Percentiles rank a stretch among this genome's conserved stretches.
phyloP scores from a whole-genome alignment of 2,113 vertebrate species.

The Eretmochelys imbricata region DNA sequence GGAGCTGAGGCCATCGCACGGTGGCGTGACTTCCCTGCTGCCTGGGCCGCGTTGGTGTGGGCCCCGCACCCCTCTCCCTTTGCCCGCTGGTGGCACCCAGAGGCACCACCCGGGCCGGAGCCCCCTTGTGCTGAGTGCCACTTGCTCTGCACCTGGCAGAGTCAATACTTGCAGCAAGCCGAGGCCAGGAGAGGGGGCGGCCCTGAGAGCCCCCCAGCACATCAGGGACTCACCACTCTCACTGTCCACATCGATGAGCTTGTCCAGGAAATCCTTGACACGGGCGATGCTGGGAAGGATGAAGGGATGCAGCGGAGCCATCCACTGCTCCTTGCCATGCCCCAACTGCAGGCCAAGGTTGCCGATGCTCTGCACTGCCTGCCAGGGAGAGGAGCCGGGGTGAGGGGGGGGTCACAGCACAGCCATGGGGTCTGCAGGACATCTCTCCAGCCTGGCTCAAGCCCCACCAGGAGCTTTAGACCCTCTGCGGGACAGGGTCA shows the following conservation, averaged over 20 bases:
- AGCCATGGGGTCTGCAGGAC: not conserved
- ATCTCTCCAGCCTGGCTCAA: too few species aligned
- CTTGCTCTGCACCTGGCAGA: rapidly evolving
- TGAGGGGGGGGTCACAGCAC: not conserved
- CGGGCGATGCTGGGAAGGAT: slow-evolving; percentile 86
- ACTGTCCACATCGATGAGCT: slow-evolving; percentile 84
- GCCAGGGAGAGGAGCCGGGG: not conserved
- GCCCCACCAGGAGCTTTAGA: not conserved
- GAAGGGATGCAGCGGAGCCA: slow-evolving; percentile 88
- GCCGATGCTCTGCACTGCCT: slow-evolving; percentile 92
- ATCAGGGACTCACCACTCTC: slow-evolving; percentile 79
- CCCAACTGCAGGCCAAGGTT: slow-evolving; percentile 93
- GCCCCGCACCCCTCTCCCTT: too few species aligned
- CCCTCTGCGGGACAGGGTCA: not conserved
- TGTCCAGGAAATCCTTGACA: slow-evolving; percentile 88
- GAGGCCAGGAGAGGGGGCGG: not conserved
- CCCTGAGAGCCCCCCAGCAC: not conserved
- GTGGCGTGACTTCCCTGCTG: too few species aligned
- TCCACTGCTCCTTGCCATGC: slow-evolving; percentile 93
- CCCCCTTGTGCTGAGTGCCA: too few species aligned
- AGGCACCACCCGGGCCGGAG: too few species aligned
- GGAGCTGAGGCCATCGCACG: too few species aligned
- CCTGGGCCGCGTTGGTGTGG: too few species aligned
- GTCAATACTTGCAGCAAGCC: too few species aligned
- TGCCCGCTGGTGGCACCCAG: too few species aligned